Evolutionary conservation across 92 coral and sea anemone genomes (phyloP).

Genomic region (Epizoanthus scotinus): DNA sequence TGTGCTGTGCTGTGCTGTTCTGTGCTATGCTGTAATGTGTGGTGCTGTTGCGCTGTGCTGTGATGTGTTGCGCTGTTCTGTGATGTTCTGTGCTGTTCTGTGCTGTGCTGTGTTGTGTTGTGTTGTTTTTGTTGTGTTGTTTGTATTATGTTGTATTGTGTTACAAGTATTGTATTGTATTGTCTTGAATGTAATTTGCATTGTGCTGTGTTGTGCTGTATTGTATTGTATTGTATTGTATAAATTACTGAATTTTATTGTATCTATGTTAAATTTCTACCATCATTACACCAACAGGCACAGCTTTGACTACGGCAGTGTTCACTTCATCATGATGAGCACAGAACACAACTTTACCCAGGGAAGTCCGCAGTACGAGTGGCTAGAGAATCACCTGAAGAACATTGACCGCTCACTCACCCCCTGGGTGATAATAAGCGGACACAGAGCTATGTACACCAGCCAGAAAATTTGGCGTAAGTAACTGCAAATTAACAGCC

Average conservation of each 20-base stretch:
- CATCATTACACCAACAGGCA: slow-evolving; percentile 60
- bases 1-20: no score
- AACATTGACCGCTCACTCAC: slow-evolving; percentile 82
- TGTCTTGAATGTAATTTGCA: no score
- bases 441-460: slow-evolving; percentile 97
- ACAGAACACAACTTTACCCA: slow-evolving; percentile 90
- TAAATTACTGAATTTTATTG: not conserved
- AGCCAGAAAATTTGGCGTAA: slow-evolving; percentile 71
- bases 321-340: slow-evolving; percentile 96
- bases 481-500: no score
- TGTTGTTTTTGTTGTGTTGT: no score
- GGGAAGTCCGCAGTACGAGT: slow-evolving; percentile 80
- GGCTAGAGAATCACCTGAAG: slow-evolving; percentile 88
- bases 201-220: not conserved
- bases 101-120: no score
- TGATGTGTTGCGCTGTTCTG: no score
- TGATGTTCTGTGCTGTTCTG: no score
- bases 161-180: no score
- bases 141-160: no score
- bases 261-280: not conserved
- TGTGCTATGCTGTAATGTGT: no score
- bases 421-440: slow-evolving; percentile 90
- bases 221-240: not conserved
- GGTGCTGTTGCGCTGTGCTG: no score
- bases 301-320: slow-evolving; percentile 92